Base-by-base conservation (phyloP, 2,797 vertebrate species). In the Chromis chromis region DNA sequence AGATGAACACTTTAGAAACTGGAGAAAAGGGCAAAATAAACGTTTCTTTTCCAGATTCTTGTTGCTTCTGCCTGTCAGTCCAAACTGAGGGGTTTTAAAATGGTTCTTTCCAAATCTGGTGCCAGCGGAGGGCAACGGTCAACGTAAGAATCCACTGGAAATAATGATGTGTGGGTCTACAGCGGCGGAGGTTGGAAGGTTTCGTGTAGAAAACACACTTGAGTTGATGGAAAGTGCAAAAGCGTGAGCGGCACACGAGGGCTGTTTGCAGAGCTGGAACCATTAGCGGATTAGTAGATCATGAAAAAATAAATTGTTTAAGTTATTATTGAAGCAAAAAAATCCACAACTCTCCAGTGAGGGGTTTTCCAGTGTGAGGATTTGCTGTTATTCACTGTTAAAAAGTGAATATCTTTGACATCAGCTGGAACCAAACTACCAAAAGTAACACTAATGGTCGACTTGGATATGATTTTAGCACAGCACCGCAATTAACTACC, bases 61-160 rank as follows among this genome's bases (percentile, higher is more conserved):
- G 44, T 50, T 60, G 59, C 44, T 68, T 71, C 40, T 78, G 61
- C 53, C 39, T 58, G 68, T 76, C 61, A 60, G n/a, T 76, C 63
- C 48, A 3, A 33, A 55, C 31, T 65, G 48, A 24, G 36, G 61
- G 50, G 27, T 19, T 72, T 81, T 72, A 65, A 81, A 25, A 82
- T 3, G 4, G 63, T 64, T 83, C 52, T 92, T 91, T 92, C 90
- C 92, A 82, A 65, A 54, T 82, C 56, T 65, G 24, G 70, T 90
- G 88, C 91, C 89, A 91, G 70, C 61, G 67, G 57, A 86, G 83
- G 86, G 87, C 78, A 90, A 84, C 27, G 70, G 81, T 87, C 74
- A 76, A 67, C 67, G 69, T 73, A 74, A 84, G 65, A 84, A 83
- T 76, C 69, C 70, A 80, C 39, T 92, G 89, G 89, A 92, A 92